Base-by-base conservation (phyloP, 2,888 invertebrate species). In the Synanthedon andrenaeformis region DNA sequence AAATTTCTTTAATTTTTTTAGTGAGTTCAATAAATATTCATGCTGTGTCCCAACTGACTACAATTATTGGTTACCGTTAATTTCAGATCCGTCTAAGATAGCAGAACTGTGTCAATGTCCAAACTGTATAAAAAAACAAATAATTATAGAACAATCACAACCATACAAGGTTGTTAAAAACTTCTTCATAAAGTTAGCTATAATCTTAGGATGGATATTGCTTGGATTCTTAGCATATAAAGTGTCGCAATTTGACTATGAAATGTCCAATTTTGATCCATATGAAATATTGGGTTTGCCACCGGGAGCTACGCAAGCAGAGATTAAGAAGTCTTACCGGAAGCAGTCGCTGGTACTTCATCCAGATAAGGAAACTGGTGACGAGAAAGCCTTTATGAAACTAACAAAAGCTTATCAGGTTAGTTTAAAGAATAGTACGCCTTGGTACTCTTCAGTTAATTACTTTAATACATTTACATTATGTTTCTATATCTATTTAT, bases 251-350 rank as follows among this genome's bases (percentile, higher is more conserved):
- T 96, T 98, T 86, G 98, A 99, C 76, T 96, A 97, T 85, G 98
- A 99, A 88, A 96, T 97, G 92, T 95, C 96, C 6, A 99, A 98
- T 79, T 99, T 99, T 88, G 99, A 99, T 89, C 99, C 99, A 0
- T 99, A 96, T 86, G 96, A 96, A 76, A 98, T 99, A 72, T 89
- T 99, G 56, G 94, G 94, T 51, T 90, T 99, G 61, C 95, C 97
- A 54, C 89, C 94, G 57, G 96, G 95, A 54, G 92, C 99, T 13
- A 93, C 95, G 42, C 92, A 93, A 75, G 89, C 91, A 23, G 96
- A 97, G 69, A 96, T 99, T 52, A 99, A 97, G 79, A 97, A 94
- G 80, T 96, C 97, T 11, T 99, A 99, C 78, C 92, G 97, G 56
- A 95, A 96, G 76, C 90, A 98, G 54, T 98, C 98, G 41, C 89